Base-by-base conservation (phyloP, 2,113 vertebrate genomes). In the Phylloscopus trochilus region DNA sequence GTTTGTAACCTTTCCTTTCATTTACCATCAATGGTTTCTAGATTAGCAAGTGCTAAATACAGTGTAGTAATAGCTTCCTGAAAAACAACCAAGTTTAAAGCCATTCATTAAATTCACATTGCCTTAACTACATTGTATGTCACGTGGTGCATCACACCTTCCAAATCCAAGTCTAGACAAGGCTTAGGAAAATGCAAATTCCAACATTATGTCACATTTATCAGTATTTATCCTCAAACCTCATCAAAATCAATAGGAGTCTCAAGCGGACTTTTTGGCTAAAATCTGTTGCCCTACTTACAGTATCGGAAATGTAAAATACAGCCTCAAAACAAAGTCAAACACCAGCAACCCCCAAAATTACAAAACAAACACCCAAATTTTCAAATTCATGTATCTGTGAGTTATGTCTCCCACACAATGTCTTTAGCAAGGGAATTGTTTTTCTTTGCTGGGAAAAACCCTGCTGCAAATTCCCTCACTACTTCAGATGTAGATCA, bases 381-480 rank as follows among this genome's bases (percentile, higher is more conserved):
- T 64, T 82, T 87, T 69, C 62, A 66, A 23, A 73, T 82, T 83
- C 26, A 80, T 49, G 2, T 79, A 23, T 64, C 62, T 73, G 28
- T 76, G 92, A 69, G 66, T 53, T 92, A 1, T 68, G 30, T 73
- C 47, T 83, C 67, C 55, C 59, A 55, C 55, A 24, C 49, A 85
- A 69, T 5, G 13, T 92, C 70, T 92, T 92, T 39, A 92, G 62
- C 59, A 92, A 95, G 9, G 26, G 41, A 89, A 73, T 47, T 92
- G 64, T n/a, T 92, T 81, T 81, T 76, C 51, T 95, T 79, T 83
- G 43, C 46, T 91, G 95, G 74, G 83, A 84, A 94, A 94, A 89
- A 23, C 49, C 58, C 73, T 55, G 18, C 79, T 73, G 53, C 70
- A 79, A 84, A 88, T 90, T 91, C 80, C 66, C 80, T 83, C 31